These are phyloP conservation scores for Cardiocondyla obscurior DNA, from an alignment of 1,140 invertebrate genomes.

Conservation along the genomic window DNA sequence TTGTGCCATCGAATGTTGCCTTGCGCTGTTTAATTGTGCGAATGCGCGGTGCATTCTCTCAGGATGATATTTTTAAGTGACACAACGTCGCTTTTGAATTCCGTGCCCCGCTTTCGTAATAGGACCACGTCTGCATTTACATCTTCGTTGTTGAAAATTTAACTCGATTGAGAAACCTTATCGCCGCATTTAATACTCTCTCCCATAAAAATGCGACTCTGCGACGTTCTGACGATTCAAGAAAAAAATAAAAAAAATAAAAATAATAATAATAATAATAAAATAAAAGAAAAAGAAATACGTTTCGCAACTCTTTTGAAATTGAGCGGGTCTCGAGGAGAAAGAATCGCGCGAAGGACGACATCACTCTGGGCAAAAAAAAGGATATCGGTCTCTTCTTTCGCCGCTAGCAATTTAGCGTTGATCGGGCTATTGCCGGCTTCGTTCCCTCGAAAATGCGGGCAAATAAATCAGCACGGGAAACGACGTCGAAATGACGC, in stretches of 20 bases:
- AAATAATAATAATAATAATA: no score
- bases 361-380: not conserved
- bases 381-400: not conserved
- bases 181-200: not conserved
- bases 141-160: not conserved
- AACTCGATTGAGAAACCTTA: not conserved
- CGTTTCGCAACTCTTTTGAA: not conserved
- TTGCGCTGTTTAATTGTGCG: not conserved
- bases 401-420: not conserved
- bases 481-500: conserved; percentile 50
- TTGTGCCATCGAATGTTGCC: not conserved
- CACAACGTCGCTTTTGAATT: not conserved
- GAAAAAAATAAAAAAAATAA: no score
- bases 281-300: not conserved
- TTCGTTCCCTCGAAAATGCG: conserved; percentile 34
- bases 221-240: not conserved
- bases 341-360: not conserved
- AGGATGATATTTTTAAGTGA: conserved; percentile 1
- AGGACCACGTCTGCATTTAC: not conserved
- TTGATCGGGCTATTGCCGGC: not conserved
- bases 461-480: conserved; percentile 52
- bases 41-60: not conserved
- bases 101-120: not conserved
- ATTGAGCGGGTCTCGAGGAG: not conserved
- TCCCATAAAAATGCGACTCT: not conserved